Percentiles rank a stretch among this genome's conserved stretches.
Evolutionary conservation across 2,888 invertebrate species (phyloP).

Genomic region (Rhagium mordax): DNA sequence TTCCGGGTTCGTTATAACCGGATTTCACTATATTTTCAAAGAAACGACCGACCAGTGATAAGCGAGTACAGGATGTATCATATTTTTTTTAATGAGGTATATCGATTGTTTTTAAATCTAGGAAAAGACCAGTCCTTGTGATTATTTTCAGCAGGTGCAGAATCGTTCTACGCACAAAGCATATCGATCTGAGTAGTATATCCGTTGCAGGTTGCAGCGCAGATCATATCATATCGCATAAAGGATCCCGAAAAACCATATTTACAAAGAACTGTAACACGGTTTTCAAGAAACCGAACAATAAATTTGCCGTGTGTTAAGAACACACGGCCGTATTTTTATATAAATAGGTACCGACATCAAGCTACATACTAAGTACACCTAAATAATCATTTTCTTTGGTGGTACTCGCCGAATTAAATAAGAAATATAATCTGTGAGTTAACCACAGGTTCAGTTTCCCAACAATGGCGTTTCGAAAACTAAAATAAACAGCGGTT

Average conservation of each 20-base stretch:
- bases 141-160: neutral
- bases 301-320: slow-evolving; percentile 4
- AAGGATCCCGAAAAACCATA: neutral
- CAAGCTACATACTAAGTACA: slow-evolving; percentile 25
- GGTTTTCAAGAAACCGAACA: neutral
- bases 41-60: too few relatives aligned
- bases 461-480: slow-evolving; percentile 41
- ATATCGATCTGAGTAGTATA: slow-evolving; percentile 3
- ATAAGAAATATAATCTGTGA: slow-evolving; percentile 38
- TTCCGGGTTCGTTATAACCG: too few relatives aligned
- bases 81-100: too few relatives aligned
- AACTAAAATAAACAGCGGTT: slow-evolving; percentile 46
- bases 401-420: slow-evolving; percentile 44
- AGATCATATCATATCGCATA: neutral
- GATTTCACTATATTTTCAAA: too few relatives aligned
- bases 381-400: slow-evolving; percentile 43
- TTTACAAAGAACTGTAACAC: slow-evolving; percentile 5
- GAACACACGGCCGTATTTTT: slow-evolving; percentile 6
- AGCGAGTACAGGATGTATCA: too few relatives aligned
- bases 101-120: too few relatives aligned
- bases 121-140: neutral
- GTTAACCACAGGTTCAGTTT: slow-evolving; percentile 41
- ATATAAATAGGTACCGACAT: slow-evolving; percentile 14
- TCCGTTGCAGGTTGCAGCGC: too few relatives aligned
- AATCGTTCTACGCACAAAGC: neutral